Evolutionary conservation across 2,113 vertebrate species (phyloP).

Genomic region (Dissostichus mawsoni): DNA sequence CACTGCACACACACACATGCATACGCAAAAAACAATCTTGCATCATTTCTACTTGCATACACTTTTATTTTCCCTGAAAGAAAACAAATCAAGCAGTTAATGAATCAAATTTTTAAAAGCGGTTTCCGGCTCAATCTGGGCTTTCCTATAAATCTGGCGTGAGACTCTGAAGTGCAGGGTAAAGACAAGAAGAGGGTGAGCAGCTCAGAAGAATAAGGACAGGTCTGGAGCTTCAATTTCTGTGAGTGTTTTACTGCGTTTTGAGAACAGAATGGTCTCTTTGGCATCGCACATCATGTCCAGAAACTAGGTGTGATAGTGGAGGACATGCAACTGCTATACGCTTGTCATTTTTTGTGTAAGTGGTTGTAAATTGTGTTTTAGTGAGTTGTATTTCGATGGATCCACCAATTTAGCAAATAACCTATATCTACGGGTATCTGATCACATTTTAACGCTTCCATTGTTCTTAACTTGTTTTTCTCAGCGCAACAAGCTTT

Average conservation of each 20-base stretch:
- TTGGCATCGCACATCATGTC: slow-evolving; percentile 2
- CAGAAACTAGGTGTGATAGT: background rate
- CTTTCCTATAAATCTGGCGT: slow-evolving; percentile 79
- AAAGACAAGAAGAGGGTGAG: slow-evolving; percentile 48
- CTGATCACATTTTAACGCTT: background rate
- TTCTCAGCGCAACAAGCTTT: background rate
- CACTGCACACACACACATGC: slow-evolving; percentile 28
- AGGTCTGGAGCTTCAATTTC: slow-evolving; percentile 15
- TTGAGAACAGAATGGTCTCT: background rate
- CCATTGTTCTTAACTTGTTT: background rate
- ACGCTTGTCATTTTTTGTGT: background rate
- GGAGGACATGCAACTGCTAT: background rate
- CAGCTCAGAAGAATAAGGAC: slow-evolving; percentile 11
- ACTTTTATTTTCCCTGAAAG: slow-evolving; percentile 60
- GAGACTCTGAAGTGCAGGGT: slow-evolving; percentile 27
- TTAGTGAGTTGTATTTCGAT: background rate
- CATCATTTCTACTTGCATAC: slow-evolving; percentile 53
- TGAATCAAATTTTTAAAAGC: slow-evolving; percentile 58
- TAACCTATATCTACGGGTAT: background rate
- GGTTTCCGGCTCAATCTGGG: slow-evolving; percentile 72
- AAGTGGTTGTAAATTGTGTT: background rate
- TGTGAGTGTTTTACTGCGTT: slow-evolving; percentile 46
- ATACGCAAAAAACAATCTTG: slow-evolving; percentile 44
- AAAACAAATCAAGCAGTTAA: slow-evolving; percentile 51
- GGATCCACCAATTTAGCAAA: background rate